A percentile compares a stretch with the other conserved stretches of the same genome.
phyloP scores from a whole-genome alignment of 2,888 invertebrate genomes.

The Brenthis hecate region DNA sequence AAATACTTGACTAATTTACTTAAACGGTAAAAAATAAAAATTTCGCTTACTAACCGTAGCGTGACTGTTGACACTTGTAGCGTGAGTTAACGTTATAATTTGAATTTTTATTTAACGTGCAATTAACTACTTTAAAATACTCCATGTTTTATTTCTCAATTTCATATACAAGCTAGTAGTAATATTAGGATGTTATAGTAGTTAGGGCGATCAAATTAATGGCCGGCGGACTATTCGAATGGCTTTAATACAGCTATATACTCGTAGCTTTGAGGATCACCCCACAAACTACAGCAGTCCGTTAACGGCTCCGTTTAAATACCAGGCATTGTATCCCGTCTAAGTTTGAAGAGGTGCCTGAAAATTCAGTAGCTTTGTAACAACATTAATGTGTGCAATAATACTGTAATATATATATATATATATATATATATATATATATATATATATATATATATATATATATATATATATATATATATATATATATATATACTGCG shows the following conservation, averaged over 20 bases:
- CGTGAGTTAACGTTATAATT: slow-evolving; percentile 31
- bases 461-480: background rate
- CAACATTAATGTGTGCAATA: background rate
- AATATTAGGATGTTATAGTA: slow-evolving; percentile 25
- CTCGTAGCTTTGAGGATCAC: slow-evolving; percentile 49
- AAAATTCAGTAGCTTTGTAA: slow-evolving; percentile 26
- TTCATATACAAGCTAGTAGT: slow-evolving; percentile 1
- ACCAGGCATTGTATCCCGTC: slow-evolving; percentile 42
- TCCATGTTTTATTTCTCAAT: slow-evolving; percentile 22
- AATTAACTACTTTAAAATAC: slow-evolving; percentile 18
- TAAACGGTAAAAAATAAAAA: slow-evolving; percentile 17
- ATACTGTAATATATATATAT: background rate
- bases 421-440: background rate
- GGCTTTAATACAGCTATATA: slow-evolving; percentile 55
- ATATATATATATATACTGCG: too few relatives aligned
- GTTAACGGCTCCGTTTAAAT: slow-evolving; percentile 45
- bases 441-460: too few relatives aligned
- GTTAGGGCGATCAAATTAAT: slow-evolving; percentile 48
- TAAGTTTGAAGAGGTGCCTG: slow-evolving; percentile 35
- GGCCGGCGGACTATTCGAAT: slow-evolving; percentile 62
- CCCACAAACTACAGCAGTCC: slow-evolving; percentile 47
- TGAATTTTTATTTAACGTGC: slow-evolving; percentile 26
- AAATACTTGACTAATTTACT: slow-evolving; percentile 19
- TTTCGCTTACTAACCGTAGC: slow-evolving; percentile 26
- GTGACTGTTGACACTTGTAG: slow-evolving; percentile 32